Base-by-base conservation (phyloP, 2,888 invertebrate species). In the Cryptus viduatorius region DNA sequence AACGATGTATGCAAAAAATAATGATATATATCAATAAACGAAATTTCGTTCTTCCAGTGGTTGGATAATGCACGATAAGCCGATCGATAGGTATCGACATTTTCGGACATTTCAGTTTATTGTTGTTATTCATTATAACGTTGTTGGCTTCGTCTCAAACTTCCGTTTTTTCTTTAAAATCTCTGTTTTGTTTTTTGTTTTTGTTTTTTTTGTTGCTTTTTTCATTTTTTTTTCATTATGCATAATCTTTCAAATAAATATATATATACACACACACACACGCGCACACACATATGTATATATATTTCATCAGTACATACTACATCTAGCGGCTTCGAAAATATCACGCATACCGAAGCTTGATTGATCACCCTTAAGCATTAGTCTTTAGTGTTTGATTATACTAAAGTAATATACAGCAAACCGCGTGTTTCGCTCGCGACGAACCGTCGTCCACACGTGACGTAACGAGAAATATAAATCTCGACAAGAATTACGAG, bases 331-430 rank as follows among this genome's bases (percentile, higher is more conserved):
- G 72, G 86, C 87, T 89, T 88, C 86, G 89, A 89, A 89, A 89
- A 89, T 89, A 90, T 90, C 89, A 89, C 89, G 87, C 87, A 87
- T 87, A 89, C 86, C 89, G 88, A 89, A 90, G 89, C 88, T 88
- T 89, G 82, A 88, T 90, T 89, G 89, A 89, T 92, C 90, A 92
- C 59, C 89, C 92, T 92, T 92, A 92, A 92, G 92, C 91, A 92
- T 92, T 92, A 92, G 92, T 92, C 92, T 92, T 92, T 92, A 92
- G 92, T 92, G 90, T 92, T 92, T 92, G 92, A 92, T 92, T 92
- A 92, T 91, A 90, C 92, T 92, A 92, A 91, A 92, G 86, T 91
- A 92, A 92, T 92, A 90, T 92, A 92, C 92, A 92, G 90, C 86
- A 90, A 91, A 92, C 80, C 82, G 75, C 75, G 37, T 79, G 46